Base-by-base conservation (phyloP, 30 jellyfish, hydroid and myxozoan species). In the Chironex yamaguchii region DNA sequence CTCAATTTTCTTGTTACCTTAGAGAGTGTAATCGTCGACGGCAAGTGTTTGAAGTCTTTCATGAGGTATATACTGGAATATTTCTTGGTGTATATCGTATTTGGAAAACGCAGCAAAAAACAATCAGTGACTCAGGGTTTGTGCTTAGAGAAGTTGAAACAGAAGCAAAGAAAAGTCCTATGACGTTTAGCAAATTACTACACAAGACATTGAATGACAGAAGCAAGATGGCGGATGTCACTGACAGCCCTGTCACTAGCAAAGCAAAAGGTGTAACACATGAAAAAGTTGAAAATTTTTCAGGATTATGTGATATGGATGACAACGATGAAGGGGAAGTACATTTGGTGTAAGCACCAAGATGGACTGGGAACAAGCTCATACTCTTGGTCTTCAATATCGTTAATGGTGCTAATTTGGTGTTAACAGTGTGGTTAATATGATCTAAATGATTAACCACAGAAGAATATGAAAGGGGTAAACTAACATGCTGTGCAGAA, bases 51-150 rank as follows among this genome's bases (percentile, higher is more conserved):
- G 94, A 84, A 49, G 94, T 85, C 1, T 94, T 94, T 67, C 81
- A 75, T 67, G 99, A 94, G 30, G 90, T 94, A 0, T 94, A 88
- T 79, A 51, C 77, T 12, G 86, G 97, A 31, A 78, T 94, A 24
- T 94, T 81, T 63, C 35, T 64, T 74, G 29, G 72, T 24, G 62
- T 94, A 1, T 89, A 81, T 52, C 87, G 82, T 29, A 63, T 76
- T 71, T 94, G 99, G 99, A 94, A 94, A 71, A 81, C 89, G 25
- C 94, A 88, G 52, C 90, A 73, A 29, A 94, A 94, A 34, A 79
- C 96, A 31, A 94, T 94, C 27, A 20, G 91, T 0, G 99, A 94
- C 34, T 94, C 99, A 17, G 99, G 99, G 1, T 88, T 88, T 67
- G 99, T 94, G 34, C 69, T 94, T n/a, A 80, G 65, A n/a, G 96